phyloP scores from a whole-genome alignment of 2,113 vertebrate genomes.

The Ginglymostoma cirratum region DNA sequence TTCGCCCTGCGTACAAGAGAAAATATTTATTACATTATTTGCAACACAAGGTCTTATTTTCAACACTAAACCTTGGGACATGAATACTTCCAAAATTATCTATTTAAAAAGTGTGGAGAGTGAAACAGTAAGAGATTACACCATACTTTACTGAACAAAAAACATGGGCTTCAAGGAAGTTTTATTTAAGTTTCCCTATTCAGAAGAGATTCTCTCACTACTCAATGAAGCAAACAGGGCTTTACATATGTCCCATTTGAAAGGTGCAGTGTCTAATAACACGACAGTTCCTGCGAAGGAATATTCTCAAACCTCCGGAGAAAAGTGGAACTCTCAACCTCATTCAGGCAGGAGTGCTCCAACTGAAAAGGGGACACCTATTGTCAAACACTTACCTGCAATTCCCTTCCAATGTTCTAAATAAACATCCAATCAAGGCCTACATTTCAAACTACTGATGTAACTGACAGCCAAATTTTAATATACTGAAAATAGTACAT shows the following conservation, averaged over 20 bases:
- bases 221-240: background rate
- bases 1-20: conserved; percentile 67
- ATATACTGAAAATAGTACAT: background rate
- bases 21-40: background rate
- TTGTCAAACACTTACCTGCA: background rate
- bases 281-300: background rate
- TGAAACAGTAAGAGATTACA: background rate
- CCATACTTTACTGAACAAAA: background rate
- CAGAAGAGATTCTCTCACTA: background rate
- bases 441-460: background rate
- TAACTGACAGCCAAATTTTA: background rate
- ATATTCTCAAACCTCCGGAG: background rate
- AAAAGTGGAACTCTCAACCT: background rate
- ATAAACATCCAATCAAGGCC: background rate
- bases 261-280: background rate
- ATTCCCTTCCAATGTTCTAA: background rate
- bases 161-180: background rate
- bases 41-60: background rate
- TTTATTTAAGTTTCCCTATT: background rate
- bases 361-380: background rate
- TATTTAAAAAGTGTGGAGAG: background rate
- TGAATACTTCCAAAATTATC: no score
- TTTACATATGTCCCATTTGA: background rate
- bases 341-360: background rate
- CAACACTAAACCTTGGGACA: background rate